Conservation (phyloP, 1,140 invertebrate species). For the Halesus radiatus region DNA sequence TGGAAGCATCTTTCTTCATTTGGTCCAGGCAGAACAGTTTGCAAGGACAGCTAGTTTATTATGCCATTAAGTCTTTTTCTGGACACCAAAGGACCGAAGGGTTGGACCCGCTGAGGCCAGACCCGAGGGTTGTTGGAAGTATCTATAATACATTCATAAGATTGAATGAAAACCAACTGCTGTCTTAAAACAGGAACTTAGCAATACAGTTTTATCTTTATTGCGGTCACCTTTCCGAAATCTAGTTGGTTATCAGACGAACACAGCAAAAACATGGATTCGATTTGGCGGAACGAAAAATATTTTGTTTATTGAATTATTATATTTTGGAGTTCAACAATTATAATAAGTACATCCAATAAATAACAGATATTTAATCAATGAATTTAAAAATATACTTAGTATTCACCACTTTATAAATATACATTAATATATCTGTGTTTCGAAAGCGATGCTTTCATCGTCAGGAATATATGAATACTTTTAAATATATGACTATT, state of each 20-base stretch:
- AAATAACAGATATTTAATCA: no score
- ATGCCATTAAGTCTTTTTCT: constrained; percentile 51
- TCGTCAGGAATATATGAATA: no score
- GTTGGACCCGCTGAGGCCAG: constrained; percentile 21
- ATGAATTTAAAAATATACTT: no score
- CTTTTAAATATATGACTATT: no score
- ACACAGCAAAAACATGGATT: neutral
- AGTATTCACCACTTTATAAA: no score
- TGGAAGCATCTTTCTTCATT: constrained; percentile 54
- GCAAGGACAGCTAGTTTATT: constrained; percentile 53
- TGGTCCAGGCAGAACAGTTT: constrained; percentile 18
- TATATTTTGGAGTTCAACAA: no score
- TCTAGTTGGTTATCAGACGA: neutral
- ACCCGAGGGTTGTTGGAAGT: neutral
- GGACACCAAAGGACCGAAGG: constrained; percentile 32
- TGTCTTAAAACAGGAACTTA: neutral
- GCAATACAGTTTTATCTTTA: neutral
- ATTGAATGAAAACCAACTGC: constrained; percentile 11
- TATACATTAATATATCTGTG: no score
- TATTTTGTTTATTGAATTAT: no score
- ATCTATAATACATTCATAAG: constrained; percentile 38
- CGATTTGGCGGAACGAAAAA: neutral
- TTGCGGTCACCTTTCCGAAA: neutral
- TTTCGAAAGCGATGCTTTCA: no score
- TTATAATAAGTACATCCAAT: no score